A percentile compares a stretch with the other conserved stretches of the same genome.
Evolutionary conservation across 2,113 vertebrate genomes (phyloP).

Genomic region (Osmerus eperlanus): DNA sequence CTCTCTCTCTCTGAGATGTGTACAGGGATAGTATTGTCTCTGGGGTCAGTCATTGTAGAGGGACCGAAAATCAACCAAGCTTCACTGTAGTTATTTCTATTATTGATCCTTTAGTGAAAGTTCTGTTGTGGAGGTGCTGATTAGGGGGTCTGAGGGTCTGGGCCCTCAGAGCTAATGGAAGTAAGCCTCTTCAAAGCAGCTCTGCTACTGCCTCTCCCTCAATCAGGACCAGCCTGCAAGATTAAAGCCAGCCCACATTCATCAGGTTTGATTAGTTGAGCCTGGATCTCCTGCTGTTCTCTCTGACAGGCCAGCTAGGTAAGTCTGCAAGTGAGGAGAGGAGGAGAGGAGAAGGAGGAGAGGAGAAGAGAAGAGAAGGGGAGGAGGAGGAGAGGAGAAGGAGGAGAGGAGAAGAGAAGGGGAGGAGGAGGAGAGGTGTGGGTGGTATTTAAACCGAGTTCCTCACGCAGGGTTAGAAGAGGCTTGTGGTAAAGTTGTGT

Average conservation of each 20-base stretch:
- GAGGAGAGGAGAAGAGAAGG: not conserved
- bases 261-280: slow-evolving; percentile 54
- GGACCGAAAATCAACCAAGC: slow-evolving; percentile 12
- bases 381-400: not conserved
- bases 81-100: not conserved
- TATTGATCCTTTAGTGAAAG: slow-evolving; percentile 12
- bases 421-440: not conserved
- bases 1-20: too few species aligned
- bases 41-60: too few species aligned
- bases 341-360: not conserved
- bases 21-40: too few species aligned
- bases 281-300: slow-evolving; percentile 43
- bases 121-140: slow-evolving; percentile 3
- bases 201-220: slow-evolving; percentile 3
- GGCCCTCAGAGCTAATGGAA: slow-evolving; percentile 47
- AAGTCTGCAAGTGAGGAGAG: slow-evolving; percentile 27
- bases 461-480: not conserved
- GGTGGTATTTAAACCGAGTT: not conserved
- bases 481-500: not conserved
- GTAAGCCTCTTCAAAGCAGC: slow-evolving; percentile 48
- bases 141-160: not conserved
- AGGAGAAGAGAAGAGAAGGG: not conserved
- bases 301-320: slow-evolving; percentile 23
- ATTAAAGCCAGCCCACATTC: slow-evolving; percentile 51
- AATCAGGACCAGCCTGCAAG: slow-evolving; percentile 28